Conservation (phyloP, 2,113 vertebrate genomes). For the Sapayoa aenigma region DNA sequence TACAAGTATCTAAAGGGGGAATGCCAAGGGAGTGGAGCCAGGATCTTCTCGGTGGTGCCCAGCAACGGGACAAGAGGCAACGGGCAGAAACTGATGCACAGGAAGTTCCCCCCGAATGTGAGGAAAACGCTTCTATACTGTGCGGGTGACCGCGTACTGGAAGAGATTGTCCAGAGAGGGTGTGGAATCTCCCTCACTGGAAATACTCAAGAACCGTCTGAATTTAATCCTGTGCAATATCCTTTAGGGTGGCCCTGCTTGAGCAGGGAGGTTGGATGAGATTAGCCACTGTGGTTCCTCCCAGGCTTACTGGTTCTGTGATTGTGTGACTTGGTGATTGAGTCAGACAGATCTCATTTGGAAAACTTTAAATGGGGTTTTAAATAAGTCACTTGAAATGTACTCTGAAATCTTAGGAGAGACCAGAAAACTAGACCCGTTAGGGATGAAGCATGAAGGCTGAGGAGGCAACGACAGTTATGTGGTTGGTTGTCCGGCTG, state of each 20-base stretch:
- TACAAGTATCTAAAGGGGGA: too few relatives aligned
- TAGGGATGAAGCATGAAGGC: too few relatives aligned
- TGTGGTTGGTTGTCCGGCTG: too few relatives aligned
- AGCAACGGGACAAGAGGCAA: accelerated
- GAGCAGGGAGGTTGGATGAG: too few relatives aligned
- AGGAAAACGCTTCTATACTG: background rate
- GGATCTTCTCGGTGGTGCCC: background rate
- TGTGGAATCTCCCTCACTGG: background rate
- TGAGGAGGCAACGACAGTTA: accelerated
- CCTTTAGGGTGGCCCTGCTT: accelerated
- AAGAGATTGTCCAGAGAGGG: accelerated
- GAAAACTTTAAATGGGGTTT: background rate
- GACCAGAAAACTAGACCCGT: background rate
- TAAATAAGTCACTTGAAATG: background rate
- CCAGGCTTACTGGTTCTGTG: too few relatives aligned
- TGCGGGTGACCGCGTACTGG: accelerated
- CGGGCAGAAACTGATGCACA: background rate
- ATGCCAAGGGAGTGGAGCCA: too few relatives aligned
- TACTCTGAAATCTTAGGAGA: background rate
- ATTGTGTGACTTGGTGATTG: accelerated
- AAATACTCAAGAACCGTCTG: accelerated
- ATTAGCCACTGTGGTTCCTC: background rate
- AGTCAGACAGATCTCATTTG: accelerated
- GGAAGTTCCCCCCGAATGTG: background rate
- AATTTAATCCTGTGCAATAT: background rate